Evolutionary conservation across 2,113 vertebrate species (phyloP).

Genomic region (Prunella himalayana): DNA sequence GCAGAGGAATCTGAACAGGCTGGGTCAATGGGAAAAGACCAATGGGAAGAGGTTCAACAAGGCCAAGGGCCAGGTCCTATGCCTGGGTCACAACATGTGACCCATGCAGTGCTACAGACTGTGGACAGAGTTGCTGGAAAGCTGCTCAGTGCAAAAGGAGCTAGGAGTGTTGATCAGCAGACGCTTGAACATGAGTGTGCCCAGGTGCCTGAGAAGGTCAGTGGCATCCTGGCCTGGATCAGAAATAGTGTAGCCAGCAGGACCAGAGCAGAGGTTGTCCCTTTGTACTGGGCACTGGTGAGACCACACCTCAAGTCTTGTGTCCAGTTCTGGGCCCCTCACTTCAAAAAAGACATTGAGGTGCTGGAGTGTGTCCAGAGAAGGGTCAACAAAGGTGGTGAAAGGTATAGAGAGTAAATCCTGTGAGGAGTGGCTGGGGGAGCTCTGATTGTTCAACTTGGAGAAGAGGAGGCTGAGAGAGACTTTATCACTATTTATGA

Average conservation of each 20-base stretch:
- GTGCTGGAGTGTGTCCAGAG: not conserved
- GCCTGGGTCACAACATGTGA: not conserved
- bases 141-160: not conserved
- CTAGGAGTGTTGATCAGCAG: not conserved
- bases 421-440: not conserved
- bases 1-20: not conserved
- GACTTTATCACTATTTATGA: not conserved
- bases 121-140: not conserved
- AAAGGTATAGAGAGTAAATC: not conserved
- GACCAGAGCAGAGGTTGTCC: not conserved
- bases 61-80: not conserved
- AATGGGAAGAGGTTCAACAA: not conserved
- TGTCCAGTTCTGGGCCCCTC: not conserved
- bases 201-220: accelerated
- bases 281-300: too few relatives aligned
- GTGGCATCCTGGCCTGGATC: not conserved
- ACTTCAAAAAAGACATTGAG: not conserved
- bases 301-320: not conserved
- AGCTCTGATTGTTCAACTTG: not conserved
- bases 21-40: not conserved
- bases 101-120: not conserved
- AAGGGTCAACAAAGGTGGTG: not conserved
- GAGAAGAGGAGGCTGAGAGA: not conserved
- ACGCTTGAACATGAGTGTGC: not conserved
- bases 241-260: not conserved